These are phyloP conservation scores for Imbricaverruca yamaguchii DNA, from an alignment of 2,888 invertebrate genomes.

Conservation along the genomic window DNA sequence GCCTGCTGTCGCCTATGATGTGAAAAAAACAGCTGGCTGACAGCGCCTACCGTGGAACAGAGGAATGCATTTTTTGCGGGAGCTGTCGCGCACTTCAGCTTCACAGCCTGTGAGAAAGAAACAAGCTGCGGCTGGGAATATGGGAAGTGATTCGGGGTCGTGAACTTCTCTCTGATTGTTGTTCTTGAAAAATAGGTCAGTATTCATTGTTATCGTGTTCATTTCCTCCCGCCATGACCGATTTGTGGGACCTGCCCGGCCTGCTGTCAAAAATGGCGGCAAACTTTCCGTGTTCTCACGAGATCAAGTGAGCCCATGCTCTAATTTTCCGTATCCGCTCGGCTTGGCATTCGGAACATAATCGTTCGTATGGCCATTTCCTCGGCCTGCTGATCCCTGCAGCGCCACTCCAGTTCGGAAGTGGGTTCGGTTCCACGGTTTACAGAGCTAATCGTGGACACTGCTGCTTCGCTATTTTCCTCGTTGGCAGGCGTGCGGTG, in stretches of 20 bases:
- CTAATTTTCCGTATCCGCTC: slow-evolving; percentile 11
- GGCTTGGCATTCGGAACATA: neutral
- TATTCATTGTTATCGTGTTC: neutral
- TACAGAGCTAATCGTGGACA: neutral
- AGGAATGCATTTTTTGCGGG: neutral
- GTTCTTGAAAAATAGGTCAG: neutral
- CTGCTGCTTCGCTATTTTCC: neutral
- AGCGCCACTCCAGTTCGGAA: neutral
- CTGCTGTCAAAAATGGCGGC: neutral
- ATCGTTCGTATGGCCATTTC: neutral
- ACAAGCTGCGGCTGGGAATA: neutral
- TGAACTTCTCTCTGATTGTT: neutral
- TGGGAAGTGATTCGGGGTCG: neutral
- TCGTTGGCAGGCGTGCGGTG: neutral
- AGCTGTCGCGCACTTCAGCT: neutral
- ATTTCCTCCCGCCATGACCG: slow-evolving; percentile 13
- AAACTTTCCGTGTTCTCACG: slow-evolving; percentile 15
- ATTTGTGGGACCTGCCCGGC: neutral
- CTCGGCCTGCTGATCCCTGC: neutral
- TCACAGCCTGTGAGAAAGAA: neutral
- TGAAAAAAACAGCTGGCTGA: too few species aligned
- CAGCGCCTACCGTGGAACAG: too few species aligned
- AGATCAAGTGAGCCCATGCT: neutral
- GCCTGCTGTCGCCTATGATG: too few species aligned
- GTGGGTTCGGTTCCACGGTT: neutral